A percentile compares a stretch with the other conserved stretches of the same genome.
These are phyloP conservation scores for Gavia stellata DNA, from an alignment of 2,113 vertebrate species.

Conservation along the genomic window DNA sequence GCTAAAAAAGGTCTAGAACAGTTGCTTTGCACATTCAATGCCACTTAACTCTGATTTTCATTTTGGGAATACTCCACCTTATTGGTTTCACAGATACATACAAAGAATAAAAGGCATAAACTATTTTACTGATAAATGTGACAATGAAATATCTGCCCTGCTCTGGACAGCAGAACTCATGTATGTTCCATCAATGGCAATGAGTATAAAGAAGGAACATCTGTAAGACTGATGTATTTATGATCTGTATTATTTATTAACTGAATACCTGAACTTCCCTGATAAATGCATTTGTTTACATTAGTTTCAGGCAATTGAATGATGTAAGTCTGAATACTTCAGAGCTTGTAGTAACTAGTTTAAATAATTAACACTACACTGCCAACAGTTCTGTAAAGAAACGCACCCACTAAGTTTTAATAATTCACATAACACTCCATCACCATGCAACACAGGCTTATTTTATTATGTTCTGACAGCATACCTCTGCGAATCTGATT, in stretches of 20 bases:
- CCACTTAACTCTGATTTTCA: neutral
- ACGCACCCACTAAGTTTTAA: neutral
- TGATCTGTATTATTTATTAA: neutral
- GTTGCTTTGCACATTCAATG: neutral
- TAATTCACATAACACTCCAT: neutral
- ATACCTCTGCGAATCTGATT: rapidly evolving
- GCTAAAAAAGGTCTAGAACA: neutral
- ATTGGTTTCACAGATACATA: neutral
- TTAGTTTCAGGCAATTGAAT: neutral
- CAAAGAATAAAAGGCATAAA: neutral
- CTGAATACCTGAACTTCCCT: neutral
- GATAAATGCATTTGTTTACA: neutral
- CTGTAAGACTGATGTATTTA: neutral
- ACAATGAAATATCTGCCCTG: neutral
- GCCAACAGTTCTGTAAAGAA: neutral
- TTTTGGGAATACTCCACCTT: neutral
- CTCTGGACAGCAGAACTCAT: neutral
- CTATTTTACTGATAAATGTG: neutral
- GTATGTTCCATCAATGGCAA: neutral
- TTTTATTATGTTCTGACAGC: neutral
- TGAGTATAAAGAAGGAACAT: neutral
- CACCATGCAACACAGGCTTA: neutral
- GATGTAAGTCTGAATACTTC: neutral
- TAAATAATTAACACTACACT: neutral
- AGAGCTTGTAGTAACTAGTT: neutral